phyloP scores from a whole-genome alignment of 2,888 invertebrate species.

The Scaptodrosophila latifasciaeformis region DNA sequence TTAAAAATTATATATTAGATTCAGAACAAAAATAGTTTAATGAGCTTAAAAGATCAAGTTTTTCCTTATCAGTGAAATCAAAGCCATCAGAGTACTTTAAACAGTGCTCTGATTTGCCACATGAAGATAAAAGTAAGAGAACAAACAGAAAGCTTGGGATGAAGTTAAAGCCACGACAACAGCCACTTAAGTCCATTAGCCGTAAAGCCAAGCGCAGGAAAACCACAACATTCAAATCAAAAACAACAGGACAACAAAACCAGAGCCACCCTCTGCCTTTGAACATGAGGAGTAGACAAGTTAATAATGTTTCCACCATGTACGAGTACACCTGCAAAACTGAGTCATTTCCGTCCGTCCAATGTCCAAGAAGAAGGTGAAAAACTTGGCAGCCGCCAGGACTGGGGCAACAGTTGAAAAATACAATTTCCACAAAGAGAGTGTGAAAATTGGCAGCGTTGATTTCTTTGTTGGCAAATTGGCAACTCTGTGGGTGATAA shows the following conservation, averaged over 20 bases:
- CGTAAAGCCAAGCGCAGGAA: slow-evolving; percentile 51
- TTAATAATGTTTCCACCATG: slow-evolving; percentile 54
- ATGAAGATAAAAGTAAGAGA: slow-evolving; percentile 16
- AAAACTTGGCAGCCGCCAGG: slow-evolving; percentile 11
- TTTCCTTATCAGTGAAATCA: no score
- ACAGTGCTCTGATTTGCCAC: no score
- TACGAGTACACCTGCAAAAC: slow-evolving; percentile 46
- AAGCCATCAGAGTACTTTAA: no score
- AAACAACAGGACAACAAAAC: slow-evolving; percentile 29
- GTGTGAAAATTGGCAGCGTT: slow-evolving; percentile 15
- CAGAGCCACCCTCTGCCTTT: no score
- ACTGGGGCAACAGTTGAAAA: slow-evolving; percentile 41
- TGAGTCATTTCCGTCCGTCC: slow-evolving; percentile 32
- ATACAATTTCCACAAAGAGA: slow-evolving; percentile 2
- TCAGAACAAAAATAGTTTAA: no score
- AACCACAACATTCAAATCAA: no score
- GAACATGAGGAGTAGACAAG: no score
- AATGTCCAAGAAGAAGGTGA: slow-evolving; percentile 3
- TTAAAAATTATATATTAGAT: no score
- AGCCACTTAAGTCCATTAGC: slow-evolving; percentile 55
- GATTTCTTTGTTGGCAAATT: no score
- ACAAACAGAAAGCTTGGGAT: slow-evolving; percentile 7
- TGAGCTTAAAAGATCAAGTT: no score
- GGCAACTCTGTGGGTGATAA: no score
- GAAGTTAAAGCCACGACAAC: slow-evolving; percentile 29